Evolutionary conservation across 2,113 vertebrate species (phyloP).

Genomic region (Mustelus asterias): DNA sequence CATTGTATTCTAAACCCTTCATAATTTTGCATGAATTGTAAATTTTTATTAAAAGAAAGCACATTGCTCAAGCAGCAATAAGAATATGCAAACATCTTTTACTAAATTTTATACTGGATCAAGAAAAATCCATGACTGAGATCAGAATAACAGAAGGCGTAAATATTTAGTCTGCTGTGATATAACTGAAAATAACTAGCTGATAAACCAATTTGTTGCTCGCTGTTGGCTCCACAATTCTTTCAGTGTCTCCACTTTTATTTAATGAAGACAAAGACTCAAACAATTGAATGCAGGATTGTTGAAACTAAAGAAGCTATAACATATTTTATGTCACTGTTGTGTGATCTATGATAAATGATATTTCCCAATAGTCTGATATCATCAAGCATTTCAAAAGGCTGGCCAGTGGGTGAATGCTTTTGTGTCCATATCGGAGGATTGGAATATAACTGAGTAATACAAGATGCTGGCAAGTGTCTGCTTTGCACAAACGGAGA

Average conservation of each 20-base stretch:
- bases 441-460: neutral
- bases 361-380: neutral
- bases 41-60: neutral
- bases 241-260: neutral
- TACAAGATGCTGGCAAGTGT: neutral
- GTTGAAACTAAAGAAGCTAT: neutral
- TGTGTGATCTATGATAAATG: neutral
- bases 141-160: neutral
- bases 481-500: neutral
- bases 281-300: neutral
- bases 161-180: constrained; percentile 5
- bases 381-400: neutral
- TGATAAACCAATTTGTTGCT: neutral
- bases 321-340: neutral
- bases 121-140: neutral
- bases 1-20: neutral
- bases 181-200: neutral
- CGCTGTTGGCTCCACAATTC: neutral
- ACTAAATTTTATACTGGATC: neutral
- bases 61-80: neutral
- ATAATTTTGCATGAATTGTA: neutral
- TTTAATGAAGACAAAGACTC: neutral
- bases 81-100: neutral
- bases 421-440: neutral
- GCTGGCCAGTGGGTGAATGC: neutral